Base-by-base conservation (phyloP, 2,113 vertebrate species). In the Chloropsis cyanopogon region DNA sequence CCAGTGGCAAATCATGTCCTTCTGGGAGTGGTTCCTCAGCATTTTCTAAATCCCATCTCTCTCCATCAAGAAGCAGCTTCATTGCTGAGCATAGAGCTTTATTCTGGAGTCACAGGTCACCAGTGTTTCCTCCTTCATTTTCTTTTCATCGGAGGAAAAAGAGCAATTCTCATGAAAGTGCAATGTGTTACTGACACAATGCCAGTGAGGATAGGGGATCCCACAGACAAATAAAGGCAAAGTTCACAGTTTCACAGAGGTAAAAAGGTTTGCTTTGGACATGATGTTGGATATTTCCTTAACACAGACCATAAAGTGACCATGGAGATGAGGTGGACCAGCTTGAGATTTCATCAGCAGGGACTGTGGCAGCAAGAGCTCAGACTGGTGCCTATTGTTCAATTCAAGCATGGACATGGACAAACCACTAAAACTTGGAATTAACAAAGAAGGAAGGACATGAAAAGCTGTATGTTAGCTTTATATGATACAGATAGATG, bases 281-380 rank as follows among this genome's bases (percentile, higher is more conserved):
- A 9, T 4, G 3, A 14, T n/a, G 22, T 41, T 68, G 35, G 41
- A 57, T 41, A 6, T 39, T 41, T 47, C 60, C 52, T 54, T 42
- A 35, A 78, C 9, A 37, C 1, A 7, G 49, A 57, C 42, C 47
- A 24, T 46, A 17, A 80, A 72, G 8, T 37, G 28, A 44, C 16
- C 37, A 1, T 0, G 2, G 26, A 63, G 29, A 7, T 59, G 29
- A 56, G 24, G 22, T 7, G n/a, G 53, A 52, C 14, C 1, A 2
- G 19, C 14, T 24, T 63, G 44, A 68, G 39, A 54, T 76, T 71
- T 64, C 1, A 14, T 46, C 46, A 93, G n/a, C 21, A 71, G 33
- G 19, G n/a, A 72, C 11, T 33, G 39, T 26, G 31, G 28, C 1
- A 26, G 54, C 16, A 52, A 75, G 25, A 52, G 14, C 33, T 79